These are phyloP conservation scores for Ornithorhynchus anatinus DNA, from an alignment of 2,113 vertebrate genomes.

Conservation along the genomic window DNA sequence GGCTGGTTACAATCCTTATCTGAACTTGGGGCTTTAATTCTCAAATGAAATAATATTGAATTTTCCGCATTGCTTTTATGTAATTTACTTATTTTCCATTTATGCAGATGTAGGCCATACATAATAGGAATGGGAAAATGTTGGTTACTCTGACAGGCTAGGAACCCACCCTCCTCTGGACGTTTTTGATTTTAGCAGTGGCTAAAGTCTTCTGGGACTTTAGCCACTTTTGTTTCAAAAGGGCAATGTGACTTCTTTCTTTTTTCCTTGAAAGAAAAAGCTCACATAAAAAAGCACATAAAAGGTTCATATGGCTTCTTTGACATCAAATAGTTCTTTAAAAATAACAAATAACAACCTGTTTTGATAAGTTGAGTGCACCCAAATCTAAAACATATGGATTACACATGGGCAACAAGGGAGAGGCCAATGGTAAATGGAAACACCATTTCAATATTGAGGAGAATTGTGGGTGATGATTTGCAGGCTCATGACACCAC, in stretches of 20 bases:
- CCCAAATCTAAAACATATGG: slow-evolving; percentile 38
- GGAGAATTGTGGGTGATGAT: background rate
- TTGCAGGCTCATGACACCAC: background rate
- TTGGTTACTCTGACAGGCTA: background rate
- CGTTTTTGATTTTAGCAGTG: background rate
- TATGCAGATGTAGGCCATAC: no score
- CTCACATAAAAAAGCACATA: slow-evolving; percentile 21
- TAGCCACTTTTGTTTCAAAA: slow-evolving; percentile 21
- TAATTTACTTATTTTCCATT: no score
- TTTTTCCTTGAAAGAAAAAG: slow-evolving; percentile 39
- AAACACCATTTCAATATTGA: background rate
- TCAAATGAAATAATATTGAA: no score
- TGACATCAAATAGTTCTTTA: slow-evolving; percentile 45
- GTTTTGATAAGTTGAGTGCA: slow-evolving; percentile 42
- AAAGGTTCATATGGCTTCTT: slow-evolving; percentile 26
- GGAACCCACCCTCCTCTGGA: background rate
- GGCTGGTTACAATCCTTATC: no score
- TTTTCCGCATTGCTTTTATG: no score
- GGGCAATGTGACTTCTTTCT: slow-evolving; percentile 30
- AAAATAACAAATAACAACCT: slow-evolving; percentile 51
- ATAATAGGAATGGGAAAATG: background rate
- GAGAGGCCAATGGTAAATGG: background rate
- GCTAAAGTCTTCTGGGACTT: background rate
- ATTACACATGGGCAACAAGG: background rate
- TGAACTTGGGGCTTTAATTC: no score